These are phyloP conservation scores for Limnephilus rhombicus DNA, from an alignment of 2,888 invertebrate genomes.

Conservation along the genomic window DNA sequence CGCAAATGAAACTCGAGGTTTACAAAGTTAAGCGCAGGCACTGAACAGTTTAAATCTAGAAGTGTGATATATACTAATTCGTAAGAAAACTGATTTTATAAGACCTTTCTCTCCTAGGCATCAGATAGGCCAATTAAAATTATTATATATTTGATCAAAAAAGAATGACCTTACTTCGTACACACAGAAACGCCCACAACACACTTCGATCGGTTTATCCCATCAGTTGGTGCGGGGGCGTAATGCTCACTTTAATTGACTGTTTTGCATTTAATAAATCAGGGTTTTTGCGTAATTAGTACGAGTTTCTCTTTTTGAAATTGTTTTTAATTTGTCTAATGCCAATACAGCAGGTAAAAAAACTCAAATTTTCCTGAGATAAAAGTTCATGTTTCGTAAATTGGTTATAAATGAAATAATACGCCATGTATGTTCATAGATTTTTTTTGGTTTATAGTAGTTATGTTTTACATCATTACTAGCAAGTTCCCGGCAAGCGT, in stretches of 20 bases:
- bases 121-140: background rate
- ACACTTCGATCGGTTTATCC: background rate
- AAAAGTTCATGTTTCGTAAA: too few relatives aligned
- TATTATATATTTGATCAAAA: background rate
- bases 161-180: background rate
- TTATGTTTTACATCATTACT: too few relatives aligned
- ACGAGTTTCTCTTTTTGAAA: background rate
- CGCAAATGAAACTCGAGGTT: conserved; percentile 36
- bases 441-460: too few relatives aligned
- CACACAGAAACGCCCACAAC: background rate
- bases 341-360: background rate
- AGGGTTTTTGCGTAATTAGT: background rate
- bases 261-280: background rate
- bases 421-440: too few relatives aligned
- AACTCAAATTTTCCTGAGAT: too few relatives aligned
- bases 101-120: background rate
- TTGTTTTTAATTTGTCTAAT: background rate
- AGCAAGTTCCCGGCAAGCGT: too few relatives aligned
- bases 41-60: background rate
- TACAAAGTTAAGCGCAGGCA: conserved; percentile 38
- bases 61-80: background rate
- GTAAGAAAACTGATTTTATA: background rate
- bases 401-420: too few relatives aligned
- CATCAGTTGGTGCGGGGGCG: background rate
- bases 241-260: background rate